Evolutionary conservation across 2,113 vertebrate species (phyloP), one percentile per base, ranked within the genome.

Genomic region (Clarias gariepinus): DNA sequence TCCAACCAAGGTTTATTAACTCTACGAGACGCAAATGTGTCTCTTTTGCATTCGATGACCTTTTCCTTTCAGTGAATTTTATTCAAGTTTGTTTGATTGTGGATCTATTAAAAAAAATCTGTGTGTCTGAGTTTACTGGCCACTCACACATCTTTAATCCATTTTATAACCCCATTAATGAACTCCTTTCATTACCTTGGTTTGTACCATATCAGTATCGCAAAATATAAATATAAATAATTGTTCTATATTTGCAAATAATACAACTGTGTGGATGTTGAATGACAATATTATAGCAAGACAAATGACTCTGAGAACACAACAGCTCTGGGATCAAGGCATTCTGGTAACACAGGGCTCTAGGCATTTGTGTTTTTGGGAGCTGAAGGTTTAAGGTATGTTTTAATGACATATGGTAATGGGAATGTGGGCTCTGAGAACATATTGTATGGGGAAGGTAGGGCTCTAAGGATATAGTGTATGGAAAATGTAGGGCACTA

Each of bases 61-160:
- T 73, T 21, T 21, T 1, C 18, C 33, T 19, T 73, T 76, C 10
- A 23, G 28, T 11, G 36, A 76, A 36, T 23, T 47, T 52, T 52
- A 52, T 52, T 76, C 21, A 25, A 0, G 1, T 11, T 21, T 52
- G 41, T 52, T 21, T 76, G 71, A 21, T 21, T 36, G 30, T 36
- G 33, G 68, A n/a, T 68, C 15, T 28, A 30, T 28, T 68, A 28
- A 1, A 25, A 64, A 23, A 63, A 9, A 25, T 8, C 52, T 71
- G 66, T 58, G 47, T 30, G 81, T 66, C 28, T 66, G 28, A 83
- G 66, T 69, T 83, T 71, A 69, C 82, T 55, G 52, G 52, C 11
- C 47, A 30, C 47, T 58, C 28, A 2, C 18, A 25, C 5, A 15
- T 73, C 5, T 2, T 23, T 25, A 36, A 36, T 73, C 21, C 33